These are phyloP conservation scores for Myrmecophaga tridactyla DNA, from an alignment of 2,113 vertebrate species.

Conservation along the genomic window DNA sequence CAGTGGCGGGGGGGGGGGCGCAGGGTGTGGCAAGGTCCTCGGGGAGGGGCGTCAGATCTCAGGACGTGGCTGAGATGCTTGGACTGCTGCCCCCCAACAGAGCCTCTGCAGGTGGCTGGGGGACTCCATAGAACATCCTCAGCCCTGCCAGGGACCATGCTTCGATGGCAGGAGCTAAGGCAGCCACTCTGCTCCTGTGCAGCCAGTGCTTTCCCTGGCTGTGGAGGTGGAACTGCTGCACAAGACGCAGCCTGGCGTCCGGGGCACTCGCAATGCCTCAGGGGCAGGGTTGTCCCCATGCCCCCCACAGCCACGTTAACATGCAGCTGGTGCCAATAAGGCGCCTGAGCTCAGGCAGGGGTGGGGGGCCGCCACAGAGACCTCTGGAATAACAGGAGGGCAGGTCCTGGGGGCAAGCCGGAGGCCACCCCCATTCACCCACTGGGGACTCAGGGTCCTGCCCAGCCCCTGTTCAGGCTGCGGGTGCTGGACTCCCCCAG, in stretches of 20 bases:
- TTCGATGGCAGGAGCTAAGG: no score
- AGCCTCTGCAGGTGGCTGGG: neutral
- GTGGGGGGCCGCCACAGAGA: no score
- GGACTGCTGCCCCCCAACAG: neutral
- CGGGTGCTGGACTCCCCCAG: rapidly evolving
- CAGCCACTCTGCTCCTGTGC: no score
- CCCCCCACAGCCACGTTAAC: no score
- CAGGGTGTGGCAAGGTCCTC: neutral
- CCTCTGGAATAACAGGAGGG: no score
- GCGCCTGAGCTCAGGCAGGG: no score
- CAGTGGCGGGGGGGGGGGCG: neutral
- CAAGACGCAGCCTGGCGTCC: neutral
- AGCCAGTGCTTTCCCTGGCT: neutral
- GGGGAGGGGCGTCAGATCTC: neutral
- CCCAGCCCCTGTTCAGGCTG: neutral
- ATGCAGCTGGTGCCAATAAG: no score
- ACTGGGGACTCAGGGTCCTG: neutral
- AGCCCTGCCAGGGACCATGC: neutral
- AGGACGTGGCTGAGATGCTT: neutral
- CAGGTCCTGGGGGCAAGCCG: neutral
- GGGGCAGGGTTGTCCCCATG: neutral
- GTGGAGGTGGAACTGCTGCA: neutral
- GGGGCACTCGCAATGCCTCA: neutral
- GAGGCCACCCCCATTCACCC: neutral
- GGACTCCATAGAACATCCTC: neutral